phyloP scores from a whole-genome alignment of 2,888 invertebrate species.

The Lycia hirtaria region DNA sequence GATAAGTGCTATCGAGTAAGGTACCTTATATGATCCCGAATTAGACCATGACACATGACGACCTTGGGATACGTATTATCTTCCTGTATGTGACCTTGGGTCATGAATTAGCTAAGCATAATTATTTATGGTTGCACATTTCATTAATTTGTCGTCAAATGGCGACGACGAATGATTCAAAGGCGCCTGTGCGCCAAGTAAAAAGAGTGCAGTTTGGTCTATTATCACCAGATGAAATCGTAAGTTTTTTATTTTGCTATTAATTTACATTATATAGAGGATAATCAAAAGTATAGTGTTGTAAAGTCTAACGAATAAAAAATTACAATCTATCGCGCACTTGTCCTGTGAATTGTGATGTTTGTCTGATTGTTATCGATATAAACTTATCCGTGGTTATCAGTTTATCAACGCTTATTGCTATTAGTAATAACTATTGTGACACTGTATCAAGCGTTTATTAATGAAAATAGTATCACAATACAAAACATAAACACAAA shows the following conservation, averaged over 20 bases:
- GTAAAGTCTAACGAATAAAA: neutral
- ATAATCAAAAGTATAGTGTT: neutral
- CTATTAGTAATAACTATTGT: neutral
- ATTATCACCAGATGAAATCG: conserved; percentile 99
- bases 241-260: conserved; percentile 85
- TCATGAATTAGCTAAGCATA: no score
- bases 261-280: neutral
- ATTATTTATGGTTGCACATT: no score
- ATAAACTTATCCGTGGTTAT: no score
- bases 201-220: conserved; percentile 99
- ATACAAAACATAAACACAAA: no score
- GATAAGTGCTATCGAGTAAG: no score
- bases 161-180: conserved; percentile 93
- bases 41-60: no score
- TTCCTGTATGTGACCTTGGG: no score
- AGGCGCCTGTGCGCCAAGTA: conserved; percentile 96
- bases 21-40: no score
- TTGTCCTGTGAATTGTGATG: neutral
- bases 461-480: no score
- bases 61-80: no score
- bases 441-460: no score
- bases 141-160: conserved; percentile 82
- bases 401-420: neutral
- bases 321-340: conserved; percentile 17
- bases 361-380: conserved; percentile 9